phyloP scores from a whole-genome alignment of 1,140 invertebrate genomes.

The Drosophila sp. region DNA sequence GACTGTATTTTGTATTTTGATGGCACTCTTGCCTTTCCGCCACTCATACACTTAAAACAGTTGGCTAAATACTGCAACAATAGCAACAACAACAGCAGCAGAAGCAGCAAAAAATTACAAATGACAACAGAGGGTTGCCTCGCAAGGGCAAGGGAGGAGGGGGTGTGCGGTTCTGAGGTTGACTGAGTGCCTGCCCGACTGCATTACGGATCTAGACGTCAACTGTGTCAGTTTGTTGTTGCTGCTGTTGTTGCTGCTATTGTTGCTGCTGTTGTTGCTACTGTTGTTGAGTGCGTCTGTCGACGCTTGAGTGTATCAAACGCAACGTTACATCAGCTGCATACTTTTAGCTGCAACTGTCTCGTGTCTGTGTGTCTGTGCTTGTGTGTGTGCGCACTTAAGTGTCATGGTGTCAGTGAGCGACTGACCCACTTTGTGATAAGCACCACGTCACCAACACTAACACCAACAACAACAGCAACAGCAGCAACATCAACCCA shows the following conservation, averaged over 20 bases:
- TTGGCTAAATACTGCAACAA: slow-evolving; percentile 66
- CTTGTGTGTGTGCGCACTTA: slow-evolving; percentile 61
- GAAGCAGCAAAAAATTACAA: slow-evolving; percentile 57
- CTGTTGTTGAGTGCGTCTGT: slow-evolving; percentile 73
- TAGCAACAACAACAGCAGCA: slow-evolving; percentile 5
- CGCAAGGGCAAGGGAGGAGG: not conserved
- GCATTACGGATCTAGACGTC: slow-evolving; percentile 78
- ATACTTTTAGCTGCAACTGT: slow-evolving; percentile 57
- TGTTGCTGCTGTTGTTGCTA: slow-evolving; percentile 52
- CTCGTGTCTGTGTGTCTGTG: slow-evolving; percentile 32
- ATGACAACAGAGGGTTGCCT: slow-evolving; percentile 46
- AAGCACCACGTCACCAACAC: slow-evolving; percentile 54
- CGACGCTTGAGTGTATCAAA: slow-evolving; percentile 81
- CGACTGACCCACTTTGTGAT: slow-evolving; percentile 80
- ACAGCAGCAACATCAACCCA: not conserved
- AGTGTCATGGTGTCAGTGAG: slow-evolving; percentile 81
- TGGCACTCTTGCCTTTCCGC: slow-evolving; percentile 76
- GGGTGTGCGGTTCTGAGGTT: slow-evolving; percentile 47
- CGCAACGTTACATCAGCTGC: slow-evolving; percentile 72
- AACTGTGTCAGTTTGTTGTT: slow-evolving; percentile 67
- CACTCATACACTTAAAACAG: slow-evolving; percentile 50
- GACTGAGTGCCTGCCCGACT: slow-evolving; percentile 72
- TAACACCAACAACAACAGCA: slow-evolving; percentile 31
- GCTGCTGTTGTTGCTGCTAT: slow-evolving; percentile 41
- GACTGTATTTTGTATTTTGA: slow-evolving; percentile 70